phyloP scores from a whole-genome alignment of 37 sponge, comb jelly and placozoan species.

The Ianthella basta region DNA sequence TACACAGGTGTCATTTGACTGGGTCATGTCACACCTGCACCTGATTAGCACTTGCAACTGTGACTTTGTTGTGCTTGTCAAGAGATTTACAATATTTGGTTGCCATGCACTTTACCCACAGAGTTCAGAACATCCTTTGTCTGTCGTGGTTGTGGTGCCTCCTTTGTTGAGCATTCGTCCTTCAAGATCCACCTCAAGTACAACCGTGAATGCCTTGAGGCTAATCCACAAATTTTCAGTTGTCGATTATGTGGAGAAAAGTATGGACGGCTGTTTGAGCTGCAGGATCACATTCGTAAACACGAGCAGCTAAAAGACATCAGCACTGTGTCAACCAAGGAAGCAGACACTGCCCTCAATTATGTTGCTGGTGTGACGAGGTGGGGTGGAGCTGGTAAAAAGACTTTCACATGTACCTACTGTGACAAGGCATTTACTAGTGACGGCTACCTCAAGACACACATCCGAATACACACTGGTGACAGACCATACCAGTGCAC shows the following conservation, averaged over 20 bases:
- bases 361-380: neutral
- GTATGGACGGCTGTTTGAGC: constrained; percentile 46
- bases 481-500: constrained; percentile 65
- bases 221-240: constrained; percentile 60
- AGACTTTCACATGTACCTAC: constrained; percentile 56
- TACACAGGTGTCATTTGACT: too few species aligned
- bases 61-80: too few species aligned
- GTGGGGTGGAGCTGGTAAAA: neutral
- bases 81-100: too few species aligned
- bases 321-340: neutral
- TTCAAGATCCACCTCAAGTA: constrained; percentile 58
- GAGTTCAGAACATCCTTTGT: too few species aligned
- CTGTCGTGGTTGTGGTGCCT: neutral
- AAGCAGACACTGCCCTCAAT: neutral
- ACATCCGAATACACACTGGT: constrained; percentile 68
- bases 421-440: constrained; percentile 64
- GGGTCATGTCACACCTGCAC: too few species aligned
- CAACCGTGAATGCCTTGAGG: constrained; percentile 40
- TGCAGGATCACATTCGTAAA: constrained; percentile 57
- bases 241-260: constrained; percentile 57
- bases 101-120: too few species aligned
- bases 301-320: constrained; percentile 24
- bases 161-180: constrained; percentile 50
- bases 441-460: constrained; percentile 54
- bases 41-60: too few species aligned